These are phyloP conservation scores for Megalops atlanticus DNA, from an alignment of 2,113 vertebrate species.

Conservation along the genomic window DNA sequence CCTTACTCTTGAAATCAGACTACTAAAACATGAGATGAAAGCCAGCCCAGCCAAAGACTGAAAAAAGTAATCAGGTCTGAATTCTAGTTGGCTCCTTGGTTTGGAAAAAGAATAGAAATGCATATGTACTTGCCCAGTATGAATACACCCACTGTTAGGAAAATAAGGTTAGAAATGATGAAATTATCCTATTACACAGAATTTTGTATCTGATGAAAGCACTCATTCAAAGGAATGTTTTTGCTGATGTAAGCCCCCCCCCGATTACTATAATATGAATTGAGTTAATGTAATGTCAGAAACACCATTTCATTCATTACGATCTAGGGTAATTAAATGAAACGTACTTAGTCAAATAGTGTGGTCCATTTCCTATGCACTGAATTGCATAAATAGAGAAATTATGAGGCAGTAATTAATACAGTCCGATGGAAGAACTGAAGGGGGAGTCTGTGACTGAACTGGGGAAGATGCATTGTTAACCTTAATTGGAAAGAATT, in stretches of 20 bases:
- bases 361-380: neutral
- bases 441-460: neutral
- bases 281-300: neutral
- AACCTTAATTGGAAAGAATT: slow-evolving; percentile 32
- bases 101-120: neutral
- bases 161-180: too few species aligned
- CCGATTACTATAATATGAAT: too few species aligned
- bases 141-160: too few species aligned
- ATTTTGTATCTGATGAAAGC: too few species aligned
- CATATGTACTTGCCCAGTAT: neutral
- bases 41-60: neutral
- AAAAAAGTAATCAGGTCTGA: neutral
- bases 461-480: slow-evolving; percentile 19
- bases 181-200: too few species aligned
- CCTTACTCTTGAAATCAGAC: neutral
- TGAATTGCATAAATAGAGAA: neutral
- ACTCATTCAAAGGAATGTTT: too few species aligned
- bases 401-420: slow-evolving; percentile 21
- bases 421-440: neutral
- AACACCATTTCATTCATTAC: neutral
- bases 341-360: neutral
- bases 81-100: neutral
- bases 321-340: neutral
- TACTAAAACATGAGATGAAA: neutral
- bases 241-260: too few species aligned